Conservation (phyloP, 2,113 vertebrate species). For the Ia io region DNA sequence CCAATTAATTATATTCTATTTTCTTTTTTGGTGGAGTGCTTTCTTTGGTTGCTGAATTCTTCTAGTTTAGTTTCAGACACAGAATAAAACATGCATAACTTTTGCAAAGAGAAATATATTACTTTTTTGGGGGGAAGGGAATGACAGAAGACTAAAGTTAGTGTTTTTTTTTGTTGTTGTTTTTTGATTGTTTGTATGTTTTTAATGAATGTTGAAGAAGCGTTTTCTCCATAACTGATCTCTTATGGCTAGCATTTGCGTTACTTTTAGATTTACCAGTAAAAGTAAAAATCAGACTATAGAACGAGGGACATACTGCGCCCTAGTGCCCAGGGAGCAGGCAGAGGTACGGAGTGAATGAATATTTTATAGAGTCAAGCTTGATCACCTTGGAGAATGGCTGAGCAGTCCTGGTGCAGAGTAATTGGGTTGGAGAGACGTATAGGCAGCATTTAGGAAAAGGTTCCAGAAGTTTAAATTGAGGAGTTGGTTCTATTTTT, state of each 20-base stretch:
- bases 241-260: not conserved
- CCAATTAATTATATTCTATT: not conserved
- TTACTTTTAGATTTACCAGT: not conserved
- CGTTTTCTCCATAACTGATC: not conserved
- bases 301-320: not conserved
- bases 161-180: not conserved
- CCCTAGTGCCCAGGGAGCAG: not conserved
- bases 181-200: not conserved
- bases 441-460: conserved; percentile 32
- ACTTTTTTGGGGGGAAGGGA: not conserved
- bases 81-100: not conserved
- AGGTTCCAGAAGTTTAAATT: conserved; percentile 30
- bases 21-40: not conserved
- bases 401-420: not conserved
- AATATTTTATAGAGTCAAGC: not conserved
- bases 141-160: not conserved
- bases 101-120: not conserved
- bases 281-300: conserved; percentile 39
- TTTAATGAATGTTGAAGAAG: not conserved
- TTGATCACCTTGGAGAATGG: not conserved
- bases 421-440: not conserved
- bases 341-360: not conserved
- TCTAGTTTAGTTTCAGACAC: not conserved
- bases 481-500: conserved; percentile 50
- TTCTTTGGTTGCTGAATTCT: not conserved